Conservation (phyloP, 2,797 vertebrate species). For the Coregonus ussuriensis region DNA sequence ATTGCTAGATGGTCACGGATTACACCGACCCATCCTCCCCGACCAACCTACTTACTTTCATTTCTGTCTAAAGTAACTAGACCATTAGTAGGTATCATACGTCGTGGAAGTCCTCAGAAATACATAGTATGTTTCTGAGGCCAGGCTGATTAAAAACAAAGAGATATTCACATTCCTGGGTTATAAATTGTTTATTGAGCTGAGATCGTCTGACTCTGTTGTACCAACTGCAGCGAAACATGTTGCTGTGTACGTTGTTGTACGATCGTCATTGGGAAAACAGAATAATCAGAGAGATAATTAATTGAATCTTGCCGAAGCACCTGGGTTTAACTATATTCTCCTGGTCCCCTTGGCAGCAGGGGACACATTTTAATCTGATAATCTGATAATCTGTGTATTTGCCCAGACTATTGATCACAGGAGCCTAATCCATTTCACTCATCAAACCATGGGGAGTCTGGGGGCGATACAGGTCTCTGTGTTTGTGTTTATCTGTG, state of each 20-base stretch:
- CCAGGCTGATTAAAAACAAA: too few relatives aligned
- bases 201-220: background rate
- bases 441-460: conserved; percentile 63
- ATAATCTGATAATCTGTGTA: conserved; percentile 79
- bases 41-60: too few relatives aligned
- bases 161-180: conserved; percentile 5
- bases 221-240: too few relatives aligned
- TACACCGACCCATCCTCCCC: too few relatives aligned
- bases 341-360: conserved; percentile 61
- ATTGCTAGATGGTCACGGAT: too few relatives aligned
- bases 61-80: too few relatives aligned
- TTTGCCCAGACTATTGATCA: conserved; percentile 73
- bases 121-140: too few relatives aligned
- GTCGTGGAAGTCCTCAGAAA: too few relatives aligned
- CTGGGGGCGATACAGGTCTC: conserved; percentile 54
- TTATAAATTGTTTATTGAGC: conserved; percentile 6
- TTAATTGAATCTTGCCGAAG: conserved; percentile 71
- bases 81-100: too few relatives aligned
- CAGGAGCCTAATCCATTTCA: conserved; percentile 69
- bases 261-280: conserved; percentile 9
- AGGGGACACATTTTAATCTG: conserved; percentile 69
- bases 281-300: conserved; percentile 65
- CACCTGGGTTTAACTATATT: conserved; percentile 69
- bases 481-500: conserved; percentile 18
- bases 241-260: conserved; percentile 1